Evolutionary conservation across 2,797 vertebrate genomes (phyloP), one percentile per base, ranked within the genome.

Genomic region (Melanotaenia parkinsoni): DNA sequence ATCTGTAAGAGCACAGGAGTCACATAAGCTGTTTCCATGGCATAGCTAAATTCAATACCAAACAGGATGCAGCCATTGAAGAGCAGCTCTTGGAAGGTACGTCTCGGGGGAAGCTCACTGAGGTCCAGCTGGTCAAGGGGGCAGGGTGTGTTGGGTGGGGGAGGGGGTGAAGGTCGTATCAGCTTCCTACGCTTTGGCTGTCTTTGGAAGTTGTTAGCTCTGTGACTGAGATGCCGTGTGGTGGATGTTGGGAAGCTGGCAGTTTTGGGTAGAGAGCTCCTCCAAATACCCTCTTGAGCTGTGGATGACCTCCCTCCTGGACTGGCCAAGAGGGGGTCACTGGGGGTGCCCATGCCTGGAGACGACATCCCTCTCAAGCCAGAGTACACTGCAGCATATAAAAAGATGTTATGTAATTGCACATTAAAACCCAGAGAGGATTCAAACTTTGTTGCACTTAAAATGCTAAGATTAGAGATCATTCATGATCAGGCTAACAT

Each of bases 21-120:
- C 71, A 99, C 98, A 2, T 98, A 99, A 0, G 98, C 98, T 0
- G 98, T 99, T 87, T 99, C 98, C 98, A 99, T 98, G 88, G 98
- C 98, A 4, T 99, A 99, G 89, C 98, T 98, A 89, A 99, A 99
- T 88, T 99, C 98, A 0, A 99, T 96, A 66, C 98, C 98, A 22
- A 99, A 99, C 67, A 99, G 94, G 80, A 99, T 89, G 82, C 96
- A 98, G 47, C 98, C 98, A 0, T 99, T 99, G 89, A 96, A 98
- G 24, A 99, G 80, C 58, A 99, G 93, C 80, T 99, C 96, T 47
- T 95, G 82, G 86, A 98, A 96, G 56, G 98, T 96, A 33, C 98
- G 95, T 70, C 96, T 95, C 0, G 94, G 82, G 40, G 96, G 96
- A 78, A 98, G 93, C 81, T 96, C 96, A 47, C 93, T 96, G n/a